Evolutionary conservation across 2,888 invertebrate species (phyloP).

Genomic region (Yponomeuta evonymella): DNA sequence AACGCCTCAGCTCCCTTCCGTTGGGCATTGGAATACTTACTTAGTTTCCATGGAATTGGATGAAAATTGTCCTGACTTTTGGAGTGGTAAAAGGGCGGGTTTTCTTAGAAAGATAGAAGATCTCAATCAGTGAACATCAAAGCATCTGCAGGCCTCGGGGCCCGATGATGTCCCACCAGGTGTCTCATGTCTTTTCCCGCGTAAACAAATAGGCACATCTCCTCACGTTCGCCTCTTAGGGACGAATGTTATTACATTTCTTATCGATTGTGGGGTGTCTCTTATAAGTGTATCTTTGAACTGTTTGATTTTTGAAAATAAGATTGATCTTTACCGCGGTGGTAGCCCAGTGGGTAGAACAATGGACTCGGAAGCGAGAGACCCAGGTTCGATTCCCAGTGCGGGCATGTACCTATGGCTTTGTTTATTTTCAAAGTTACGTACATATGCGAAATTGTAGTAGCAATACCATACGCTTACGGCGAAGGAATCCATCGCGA

Average conservation of each 20-base stretch:
- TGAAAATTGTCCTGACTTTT: background rate
- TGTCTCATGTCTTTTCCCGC: background rate
- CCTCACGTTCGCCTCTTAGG: background rate
- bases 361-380: no score
- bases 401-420: no score
- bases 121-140: conserved; percentile 37
- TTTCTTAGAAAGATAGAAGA: conserved; percentile 16
- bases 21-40: background rate
- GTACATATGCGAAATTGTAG: no score
- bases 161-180: background rate
- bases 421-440: no score
- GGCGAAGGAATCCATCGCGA: no score
- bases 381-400: no score
- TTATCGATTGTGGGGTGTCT: no score
- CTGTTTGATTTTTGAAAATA: no score
- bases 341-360: no score
- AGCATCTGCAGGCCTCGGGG: conserved; percentile 22
- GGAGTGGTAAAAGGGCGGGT: background rate
- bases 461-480: no score
- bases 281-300: no score
- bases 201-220: conserved; percentile 1
- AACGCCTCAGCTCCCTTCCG: background rate
- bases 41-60: background rate
- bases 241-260: background rate
- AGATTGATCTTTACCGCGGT: no score